Evolutionary conservation across 2,888 invertebrate genomes (phyloP).

Genomic region (Dryobotodes eremita): DNA sequence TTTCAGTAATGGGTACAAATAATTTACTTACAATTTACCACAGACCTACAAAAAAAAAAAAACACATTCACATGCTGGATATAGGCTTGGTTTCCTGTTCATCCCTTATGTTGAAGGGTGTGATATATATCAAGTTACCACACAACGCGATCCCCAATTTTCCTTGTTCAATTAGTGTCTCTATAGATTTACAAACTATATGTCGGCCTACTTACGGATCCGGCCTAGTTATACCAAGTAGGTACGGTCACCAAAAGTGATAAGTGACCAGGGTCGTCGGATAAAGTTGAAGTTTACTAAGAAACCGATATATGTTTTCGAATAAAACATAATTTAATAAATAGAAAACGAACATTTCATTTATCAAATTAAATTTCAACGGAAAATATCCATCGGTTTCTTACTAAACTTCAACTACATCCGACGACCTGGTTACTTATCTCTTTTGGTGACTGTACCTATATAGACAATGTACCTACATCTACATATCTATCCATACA

Average conservation of each 20-base stretch:
- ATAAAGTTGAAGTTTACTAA: no score
- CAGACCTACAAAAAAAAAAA: not conserved
- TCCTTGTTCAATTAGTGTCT: conserved; percentile 57
- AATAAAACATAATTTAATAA: no score
- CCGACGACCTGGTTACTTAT: no score
- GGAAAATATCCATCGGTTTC: no score
- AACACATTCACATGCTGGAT: no score
- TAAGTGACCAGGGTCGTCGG: no score
- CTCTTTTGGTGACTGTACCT: not conserved
- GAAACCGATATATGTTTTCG: no score
- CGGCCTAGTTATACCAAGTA: conserved; percentile 4
- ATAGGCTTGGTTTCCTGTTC: not conserved
- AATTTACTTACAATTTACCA: not conserved
- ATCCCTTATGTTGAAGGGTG: not conserved
- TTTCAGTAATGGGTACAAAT: not conserved
- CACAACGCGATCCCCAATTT: conserved; percentile 32
- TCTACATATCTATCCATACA: not conserved
- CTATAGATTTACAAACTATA: conserved; percentile 49
- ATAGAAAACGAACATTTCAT: no score
- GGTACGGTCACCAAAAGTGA: not conserved
- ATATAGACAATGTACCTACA: no score
- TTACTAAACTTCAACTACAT: no score
- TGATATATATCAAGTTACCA: conserved; percentile 47
- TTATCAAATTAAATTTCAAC: no score
- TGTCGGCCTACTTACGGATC: conserved; percentile 26